Percentiles rank a stretch among this genome's conserved stretches.
These are phyloP conservation scores for Rhagophthalmus giganteus DNA, from an alignment of 2,888 invertebrate genomes.

Conservation along the genomic window DNA sequence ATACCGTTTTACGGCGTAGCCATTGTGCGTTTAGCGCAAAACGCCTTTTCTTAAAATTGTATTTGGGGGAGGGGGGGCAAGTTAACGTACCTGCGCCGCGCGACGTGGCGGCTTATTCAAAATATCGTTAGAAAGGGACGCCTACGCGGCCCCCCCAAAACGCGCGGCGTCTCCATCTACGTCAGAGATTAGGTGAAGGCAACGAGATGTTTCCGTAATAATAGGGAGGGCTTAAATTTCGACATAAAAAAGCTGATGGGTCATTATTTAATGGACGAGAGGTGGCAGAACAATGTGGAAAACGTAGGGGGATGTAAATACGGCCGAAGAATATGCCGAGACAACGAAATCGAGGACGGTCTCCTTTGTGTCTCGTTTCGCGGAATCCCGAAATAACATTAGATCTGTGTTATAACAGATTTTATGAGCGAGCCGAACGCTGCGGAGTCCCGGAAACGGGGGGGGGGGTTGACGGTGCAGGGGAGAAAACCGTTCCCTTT, in stretches of 20 bases:
- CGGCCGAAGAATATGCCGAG: slow-evolving; percentile 28
- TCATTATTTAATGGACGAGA: slow-evolving; percentile 6
- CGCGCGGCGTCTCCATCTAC: slow-evolving; percentile 9
- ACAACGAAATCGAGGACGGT: slow-evolving; percentile 33
- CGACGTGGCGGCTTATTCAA: too few species aligned
- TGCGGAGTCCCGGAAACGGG: slow-evolving; percentile 23
- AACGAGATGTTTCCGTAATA: not conserved
- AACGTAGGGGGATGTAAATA: slow-evolving; percentile 21
- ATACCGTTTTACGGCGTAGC: too few species aligned
- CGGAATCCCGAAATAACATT: slow-evolving; percentile 33
- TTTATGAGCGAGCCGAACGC: slow-evolving; percentile 30
- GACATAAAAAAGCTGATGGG: too few species aligned
- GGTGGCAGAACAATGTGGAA: slow-evolving; percentile 10
- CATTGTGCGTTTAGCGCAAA: too few species aligned
- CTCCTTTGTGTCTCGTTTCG: slow-evolving; percentile 29
- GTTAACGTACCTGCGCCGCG: too few species aligned
- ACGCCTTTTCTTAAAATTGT: too few species aligned
- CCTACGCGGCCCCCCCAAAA: slow-evolving; percentile 1
- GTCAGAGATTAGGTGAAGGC: not conserved
- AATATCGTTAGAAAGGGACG: slow-evolving; percentile 1
- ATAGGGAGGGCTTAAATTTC: slow-evolving; percentile 1
- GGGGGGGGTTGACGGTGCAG: slow-evolving; percentile 27
- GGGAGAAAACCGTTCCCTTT: slow-evolving; percentile 23
- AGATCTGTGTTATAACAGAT: slow-evolving; percentile 37
- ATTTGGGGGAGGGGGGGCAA: too few species aligned